Conservation (phyloP, 2,888 invertebrate genomes). For the Notodonta ziczac region DNA sequence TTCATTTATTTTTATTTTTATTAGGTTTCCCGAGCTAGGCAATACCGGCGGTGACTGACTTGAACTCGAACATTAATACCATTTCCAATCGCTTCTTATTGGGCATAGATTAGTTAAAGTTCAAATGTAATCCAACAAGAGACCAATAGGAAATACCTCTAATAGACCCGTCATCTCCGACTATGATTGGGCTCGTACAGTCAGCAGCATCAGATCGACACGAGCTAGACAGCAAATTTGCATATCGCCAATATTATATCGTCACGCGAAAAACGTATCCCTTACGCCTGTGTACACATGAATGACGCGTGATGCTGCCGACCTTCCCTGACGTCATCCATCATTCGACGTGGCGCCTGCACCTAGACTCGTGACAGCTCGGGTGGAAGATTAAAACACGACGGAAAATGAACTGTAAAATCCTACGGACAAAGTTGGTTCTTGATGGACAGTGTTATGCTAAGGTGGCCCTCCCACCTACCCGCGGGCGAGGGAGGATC, state of each 20-base stretch:
- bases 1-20: no score
- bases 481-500: slow-evolving; percentile 81
- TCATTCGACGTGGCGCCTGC: slow-evolving; percentile 84
- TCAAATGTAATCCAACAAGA: background rate
- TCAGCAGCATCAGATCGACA: slow-evolving; percentile 58
- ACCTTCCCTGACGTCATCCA: slow-evolving; percentile 84
- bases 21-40: no score
- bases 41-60: no score
- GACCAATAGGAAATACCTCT: slow-evolving; percentile 15
- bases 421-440: slow-evolving; percentile 30
- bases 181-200: slow-evolving; percentile 33
- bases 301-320: slow-evolving; percentile 84
- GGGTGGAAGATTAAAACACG: slow-evolving; percentile 43
- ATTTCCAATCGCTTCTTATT: no score
- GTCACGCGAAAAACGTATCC: slow-evolving; percentile 85
- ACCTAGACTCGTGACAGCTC: slow-evolving; percentile 81
- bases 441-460: slow-evolving; percentile 23
- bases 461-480: slow-evolving; percentile 77
- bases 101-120: background rate
- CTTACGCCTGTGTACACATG: slow-evolving; percentile 85
- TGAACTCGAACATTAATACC: no score
- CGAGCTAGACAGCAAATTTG: slow-evolving; percentile 74
- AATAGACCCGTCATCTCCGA: slow-evolving; percentile 39
- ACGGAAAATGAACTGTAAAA: slow-evolving; percentile 42
- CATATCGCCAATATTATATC: slow-evolving; percentile 85